Evolutionary conservation across 2,888 invertebrate genomes (phyloP), one percentile per base, ranked within the genome.

Genomic region (Andrena hattorfiana): DNA sequence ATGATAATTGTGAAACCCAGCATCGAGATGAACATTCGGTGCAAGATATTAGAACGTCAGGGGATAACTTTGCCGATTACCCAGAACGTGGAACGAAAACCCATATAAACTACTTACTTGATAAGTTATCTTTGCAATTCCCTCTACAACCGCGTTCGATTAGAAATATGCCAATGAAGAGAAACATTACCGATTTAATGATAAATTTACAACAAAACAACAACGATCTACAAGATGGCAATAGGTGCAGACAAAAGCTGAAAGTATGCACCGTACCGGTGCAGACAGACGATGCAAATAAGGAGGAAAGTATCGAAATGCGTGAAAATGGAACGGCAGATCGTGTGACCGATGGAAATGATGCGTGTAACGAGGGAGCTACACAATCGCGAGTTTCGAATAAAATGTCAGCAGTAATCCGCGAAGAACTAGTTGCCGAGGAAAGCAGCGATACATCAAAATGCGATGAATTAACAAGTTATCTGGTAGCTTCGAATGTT

Each of bases 41-140:
- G 7, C 74, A 77, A n/a, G 76, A 70, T 35, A 48, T 60, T 35
- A 73, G 26, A 72, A 28, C 68, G 23, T 73, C 63, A 0, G 56
- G 67, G 3, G 74, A 59, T n/a, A 76, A 10, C 42, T 63, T 62
- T 30, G 28, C 60, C 0, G 81, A 83, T 10, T 88, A 89, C 62
- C 91, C 92, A 4, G 79, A 81, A 16, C 87, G 91, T 23, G 93
- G 93, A 73, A 90, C 93, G 2, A 91, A 90, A 85, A 88, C 90
- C 60, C 93, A 93, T 74, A 93, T 93, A 78, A 92, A 89, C 82
- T 92, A 93, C 75, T 85, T 93, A 48, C 84, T 93, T 13, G 92
- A 93, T 42, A 91, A 93, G 69, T 73, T 93, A 10, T 92, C 92
- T 8, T 85, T 88, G 5, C 91, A 92, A 54, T 74, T 92, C 13